Conservation (phyloP, 2,113 vertebrate genomes). For the Nanger granti region DNA sequence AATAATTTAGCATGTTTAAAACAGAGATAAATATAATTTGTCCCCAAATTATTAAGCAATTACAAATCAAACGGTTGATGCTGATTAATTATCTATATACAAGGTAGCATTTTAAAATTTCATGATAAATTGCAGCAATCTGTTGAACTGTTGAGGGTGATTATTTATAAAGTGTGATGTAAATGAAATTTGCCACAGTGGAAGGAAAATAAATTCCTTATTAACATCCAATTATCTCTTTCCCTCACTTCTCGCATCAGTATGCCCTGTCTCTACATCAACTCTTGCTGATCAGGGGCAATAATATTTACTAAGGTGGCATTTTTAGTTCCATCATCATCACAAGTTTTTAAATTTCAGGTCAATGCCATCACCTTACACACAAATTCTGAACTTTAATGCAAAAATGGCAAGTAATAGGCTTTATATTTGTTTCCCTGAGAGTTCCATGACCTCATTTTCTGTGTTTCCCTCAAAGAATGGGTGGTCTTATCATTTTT, state of each 20-base stretch:
- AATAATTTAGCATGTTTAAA: slow-evolving; percentile 46
- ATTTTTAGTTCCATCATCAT: background rate
- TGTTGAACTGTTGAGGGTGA: slow-evolving; percentile 28
- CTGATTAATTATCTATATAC: slow-evolving; percentile 45
- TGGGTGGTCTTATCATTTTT: background rate
- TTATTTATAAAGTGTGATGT: slow-evolving; percentile 57
- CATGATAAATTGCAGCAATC: slow-evolving; percentile 24
- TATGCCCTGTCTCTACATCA: background rate
- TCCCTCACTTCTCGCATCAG: background rate
- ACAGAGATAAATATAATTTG: slow-evolving; percentile 29
- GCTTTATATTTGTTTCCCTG: background rate
- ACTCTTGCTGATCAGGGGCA: background rate
- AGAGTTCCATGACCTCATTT: background rate
- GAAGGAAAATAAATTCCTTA: slow-evolving; percentile 47
- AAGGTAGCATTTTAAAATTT: slow-evolving; percentile 26
- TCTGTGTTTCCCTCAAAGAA: background rate
- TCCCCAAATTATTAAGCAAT: slow-evolving; percentile 48
- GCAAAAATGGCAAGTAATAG: background rate
- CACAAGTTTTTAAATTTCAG: background rate
- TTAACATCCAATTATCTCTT: slow-evolving; percentile 46
- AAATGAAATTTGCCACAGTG: slow-evolving; percentile 32
- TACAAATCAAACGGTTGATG: slow-evolving; percentile 27
- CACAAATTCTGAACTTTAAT: background rate
- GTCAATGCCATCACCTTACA: background rate
- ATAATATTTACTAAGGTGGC: background rate